Evolutionary conservation across 2,888 invertebrate genomes (phyloP), one percentile per base, ranked within the genome.

Genomic region (Eueremaeus valkanovi): DNA sequence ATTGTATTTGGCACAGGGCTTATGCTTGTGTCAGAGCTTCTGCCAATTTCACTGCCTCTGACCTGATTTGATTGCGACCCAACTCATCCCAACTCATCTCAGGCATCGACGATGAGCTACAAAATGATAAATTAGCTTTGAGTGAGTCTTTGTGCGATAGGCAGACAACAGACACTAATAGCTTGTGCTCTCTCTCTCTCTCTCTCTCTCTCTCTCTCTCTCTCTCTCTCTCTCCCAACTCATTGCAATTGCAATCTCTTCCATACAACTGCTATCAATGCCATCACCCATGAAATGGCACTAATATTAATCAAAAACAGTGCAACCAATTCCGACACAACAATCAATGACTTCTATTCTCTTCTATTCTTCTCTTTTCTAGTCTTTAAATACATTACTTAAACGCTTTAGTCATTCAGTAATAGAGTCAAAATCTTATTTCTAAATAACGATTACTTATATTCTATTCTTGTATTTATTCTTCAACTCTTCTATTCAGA

Each of bases 201-300:
- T n/a, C n/a, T n/a, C n/a, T n/a, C n/a, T n/a, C n/a, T n/a, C n/a
- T n/a, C n/a, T n/a, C n/a, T n/a, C n/a, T n/a, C n/a, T n/a, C n/a
- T n/a, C n/a, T n/a, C n/a, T n/a, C n/a, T n/a, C n/a, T n/a, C n/a
- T n/a, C n/a, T 58, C 11, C 45, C 24, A 24, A 29, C 29, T 11
- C 27, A 16, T 58, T 45, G 11, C 36, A 8, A 11, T 45, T 11
- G 27, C 58, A 58, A 58, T 18, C 3, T 5, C 3, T 58, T 21
- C 9, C 58, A 11, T 58, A 6, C 58, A 24, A 27, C 3, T 6
- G 8, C 24, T 13, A 24, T 3, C 58, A 58, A 58, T 24, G 58
- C 58, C 58, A 58, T 58, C 58, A 58, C 58, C 58, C 58, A 24
- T 58, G 58, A 58, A 58, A 58, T 58, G 58, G 27, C 27, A 58